Evolutionary conservation across 2,113 vertebrate genomes (phyloP), one percentile per base, ranked within the genome.

Genomic region (Lampris incognitus): DNA sequence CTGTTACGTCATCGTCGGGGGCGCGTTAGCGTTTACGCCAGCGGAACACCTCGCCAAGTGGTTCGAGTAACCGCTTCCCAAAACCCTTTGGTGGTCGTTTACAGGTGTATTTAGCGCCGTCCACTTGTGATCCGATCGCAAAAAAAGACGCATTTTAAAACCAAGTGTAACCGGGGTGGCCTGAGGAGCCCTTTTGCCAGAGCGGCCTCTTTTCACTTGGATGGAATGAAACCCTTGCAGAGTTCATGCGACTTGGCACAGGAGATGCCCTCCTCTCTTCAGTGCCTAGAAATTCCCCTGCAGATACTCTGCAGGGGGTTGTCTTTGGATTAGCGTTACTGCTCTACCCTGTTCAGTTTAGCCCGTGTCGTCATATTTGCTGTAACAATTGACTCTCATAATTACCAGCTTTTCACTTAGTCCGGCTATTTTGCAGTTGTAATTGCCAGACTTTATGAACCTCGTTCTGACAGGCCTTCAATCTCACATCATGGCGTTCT

Each of bases 151-250:
- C 24, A 24, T 24, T 24, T 24, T 24, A 24, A 24, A 24, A 24
- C 24, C 24, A 24, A 24, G 24, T 24, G 24, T 24, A 24, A 24
- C 24, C 24, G 24, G 24, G 24, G 69, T 55, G 54, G 54, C 44
- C 60, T 66, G 69, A 71, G 60, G 66, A 66, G 39, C 13, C 24
- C 5, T 78, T 65, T 38, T 52, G 72, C 60, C 82, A 83, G 86
- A 85, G 72, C 83, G 71, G 88, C 81, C 79, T 60, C 5, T 9
- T 82, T 69, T 65, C 65, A 49, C 65, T 79, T 38, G 42, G 1
- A 75, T 78, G 8, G 42, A 1, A 75, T 78, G 8, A 69, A 44
- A 44, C 70, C 42, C 74, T 60, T 60, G 68, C 48, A 72, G 9
- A 69, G 54, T 13, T 9, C 41, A 10, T 51, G 11, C 60, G 39